A percentile compares a stretch with the other conserved stretches of the same genome.
Evolutionary conservation across 2,888 invertebrate species (phyloP).

Genomic region (Petrolisthes manimaculis): DNA sequence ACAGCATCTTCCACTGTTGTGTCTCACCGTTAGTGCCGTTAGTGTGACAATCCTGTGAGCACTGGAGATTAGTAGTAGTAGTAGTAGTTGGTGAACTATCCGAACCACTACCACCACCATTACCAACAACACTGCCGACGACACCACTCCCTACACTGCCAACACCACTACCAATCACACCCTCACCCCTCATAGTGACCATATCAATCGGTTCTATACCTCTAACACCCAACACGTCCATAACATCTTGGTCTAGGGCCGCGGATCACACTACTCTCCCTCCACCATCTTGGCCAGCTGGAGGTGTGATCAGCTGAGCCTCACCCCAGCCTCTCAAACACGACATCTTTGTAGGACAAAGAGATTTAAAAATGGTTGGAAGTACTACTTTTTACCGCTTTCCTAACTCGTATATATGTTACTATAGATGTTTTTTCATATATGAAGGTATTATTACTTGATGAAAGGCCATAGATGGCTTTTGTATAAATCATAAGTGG

Average conservation of each 20-base stretch:
- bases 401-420: not conserved
- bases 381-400: not conserved
- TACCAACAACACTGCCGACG: not conserved
- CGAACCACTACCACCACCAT: slow-evolving; percentile 19
- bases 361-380: slow-evolving; percentile 61
- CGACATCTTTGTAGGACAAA: slow-evolving; percentile 47
- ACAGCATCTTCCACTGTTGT: slow-evolving; percentile 47
- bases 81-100: not conserved
- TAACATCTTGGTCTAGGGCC: slow-evolving; percentile 41
- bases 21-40: slow-evolving; percentile 43
- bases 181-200: slow-evolving; percentile 55
- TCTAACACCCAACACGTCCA: slow-evolving; percentile 46
- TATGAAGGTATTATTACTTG: not conserved
- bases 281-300: slow-evolving; percentile 57
- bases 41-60: slow-evolving; percentile 20
- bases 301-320: slow-evolving; percentile 46
- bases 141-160: slow-evolving; percentile 11
- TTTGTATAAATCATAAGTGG: not conserved
- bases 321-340: slow-evolving; percentile 17
- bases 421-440: not conserved
- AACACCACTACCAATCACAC: slow-evolving; percentile 26
- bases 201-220: slow-evolving; percentile 32
- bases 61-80: not conserved
- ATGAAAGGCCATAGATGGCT: not conserved
- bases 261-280: slow-evolving; percentile 21